Percentiles rank a stretch among this genome's conserved stretches.
phyloP scores from a whole-genome alignment of 2,797 vertebrate genomes.

The Macropus fuliginosus region DNA sequence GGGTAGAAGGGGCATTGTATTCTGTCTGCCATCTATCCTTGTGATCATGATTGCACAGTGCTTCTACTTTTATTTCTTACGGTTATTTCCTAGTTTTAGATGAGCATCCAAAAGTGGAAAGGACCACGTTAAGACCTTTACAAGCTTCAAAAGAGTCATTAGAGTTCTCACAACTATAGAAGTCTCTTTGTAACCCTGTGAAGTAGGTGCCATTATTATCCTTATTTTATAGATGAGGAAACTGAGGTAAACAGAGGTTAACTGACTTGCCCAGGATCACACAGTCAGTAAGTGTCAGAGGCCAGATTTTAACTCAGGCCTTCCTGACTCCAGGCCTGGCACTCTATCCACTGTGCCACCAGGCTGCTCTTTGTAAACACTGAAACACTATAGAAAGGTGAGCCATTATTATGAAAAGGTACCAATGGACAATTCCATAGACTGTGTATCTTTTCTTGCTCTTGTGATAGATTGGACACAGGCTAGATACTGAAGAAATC shows the following conservation, averaged over 20 bases:
- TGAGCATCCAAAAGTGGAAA: too few species aligned
- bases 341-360: background rate
- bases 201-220: too few species aligned
- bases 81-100: too few species aligned
- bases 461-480: background rate
- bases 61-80: too few species aligned
- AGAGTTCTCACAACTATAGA: too few species aligned
- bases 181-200: too few species aligned
- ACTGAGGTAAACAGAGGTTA: background rate
- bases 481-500: constrained; percentile 26
- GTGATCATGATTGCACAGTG: too few species aligned
- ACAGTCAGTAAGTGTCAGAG: background rate
- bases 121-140: too few species aligned
- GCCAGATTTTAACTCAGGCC: background rate
- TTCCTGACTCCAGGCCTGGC: background rate
- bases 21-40: too few species aligned
- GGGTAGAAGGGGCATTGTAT: too few species aligned
- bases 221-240: background rate
- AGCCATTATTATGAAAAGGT: background rate
- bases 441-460: background rate
- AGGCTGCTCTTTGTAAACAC: background rate
- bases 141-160: too few species aligned
- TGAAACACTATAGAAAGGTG: constrained; percentile 1
- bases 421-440: background rate
- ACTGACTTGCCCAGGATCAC: background rate